These are phyloP conservation scores for Larimichthys polyactis DNA, from an alignment of 2,113 vertebrate species.

Conservation along the genomic window DNA sequence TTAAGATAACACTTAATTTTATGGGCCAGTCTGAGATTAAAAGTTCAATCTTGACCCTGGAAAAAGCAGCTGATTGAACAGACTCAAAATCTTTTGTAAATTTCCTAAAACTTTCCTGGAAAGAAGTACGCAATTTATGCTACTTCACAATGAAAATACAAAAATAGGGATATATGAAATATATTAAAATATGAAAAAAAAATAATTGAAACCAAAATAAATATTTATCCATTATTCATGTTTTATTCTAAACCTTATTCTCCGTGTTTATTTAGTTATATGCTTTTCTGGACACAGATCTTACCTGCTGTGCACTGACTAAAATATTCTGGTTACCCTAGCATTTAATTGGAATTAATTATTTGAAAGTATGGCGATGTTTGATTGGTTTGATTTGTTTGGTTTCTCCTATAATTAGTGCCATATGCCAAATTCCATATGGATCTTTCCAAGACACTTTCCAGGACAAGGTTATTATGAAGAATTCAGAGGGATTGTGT, in stretches of 20 bases:
- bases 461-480: too few species aligned
- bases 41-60: neutral
- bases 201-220: neutral
- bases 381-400: too few species aligned
- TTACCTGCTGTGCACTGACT: neutral
- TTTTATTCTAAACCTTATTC: neutral
- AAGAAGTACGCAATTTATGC: neutral
- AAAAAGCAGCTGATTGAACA: neutral
- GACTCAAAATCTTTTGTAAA: neutral
- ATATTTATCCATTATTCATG: neutral
- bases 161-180: neutral
- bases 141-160: neutral
- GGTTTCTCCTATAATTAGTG: neutral
- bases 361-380: neutral
- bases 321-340: neutral
- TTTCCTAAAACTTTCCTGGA: neutral
- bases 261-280: neutral
- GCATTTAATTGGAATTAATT: neutral
- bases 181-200: neutral
- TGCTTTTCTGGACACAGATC: neutral
- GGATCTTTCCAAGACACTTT: neutral
- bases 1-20: neutral
- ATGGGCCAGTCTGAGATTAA: neutral
- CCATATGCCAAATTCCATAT: neutral
- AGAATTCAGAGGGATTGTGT: neutral